These are phyloP conservation scores for Yponomeuta cagnagella DNA, from an alignment of 2,888 invertebrate genomes.

Conservation along the genomic window DNA sequence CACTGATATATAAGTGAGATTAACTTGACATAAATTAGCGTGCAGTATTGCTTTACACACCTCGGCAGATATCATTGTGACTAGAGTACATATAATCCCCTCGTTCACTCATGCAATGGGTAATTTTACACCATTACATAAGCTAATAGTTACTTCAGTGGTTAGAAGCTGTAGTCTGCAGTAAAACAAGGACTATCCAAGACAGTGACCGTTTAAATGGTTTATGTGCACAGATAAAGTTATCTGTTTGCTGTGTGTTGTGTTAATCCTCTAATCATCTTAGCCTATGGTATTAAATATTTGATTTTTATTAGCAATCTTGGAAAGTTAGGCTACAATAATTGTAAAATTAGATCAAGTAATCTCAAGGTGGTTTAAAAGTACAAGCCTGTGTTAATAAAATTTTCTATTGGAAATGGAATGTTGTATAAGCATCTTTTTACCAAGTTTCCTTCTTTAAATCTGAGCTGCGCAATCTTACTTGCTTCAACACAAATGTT, in stretches of 20 bases:
- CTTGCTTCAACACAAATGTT: background rate
- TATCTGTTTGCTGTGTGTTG: background rate
- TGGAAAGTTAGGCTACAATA: no score
- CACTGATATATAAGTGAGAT: conserved; percentile 55
- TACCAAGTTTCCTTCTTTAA: background rate
- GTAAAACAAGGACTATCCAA: background rate
- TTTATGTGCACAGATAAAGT: background rate
- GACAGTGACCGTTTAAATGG: background rate
- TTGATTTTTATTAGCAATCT: background rate
- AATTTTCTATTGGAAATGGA: background rate
- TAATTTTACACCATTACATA: conserved; percentile 16
- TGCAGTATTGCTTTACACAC: conserved; percentile 32
- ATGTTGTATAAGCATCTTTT: background rate
- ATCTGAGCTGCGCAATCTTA: background rate
- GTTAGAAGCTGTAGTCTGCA: background rate
- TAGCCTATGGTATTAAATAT: background rate
- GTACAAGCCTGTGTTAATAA: background rate
- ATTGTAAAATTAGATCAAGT: no score
- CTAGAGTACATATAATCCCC: conserved; percentile 28
- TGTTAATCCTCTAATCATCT: background rate
- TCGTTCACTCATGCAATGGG: background rate
- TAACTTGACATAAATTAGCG: conserved; percentile 66
- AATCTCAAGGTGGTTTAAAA: no score
- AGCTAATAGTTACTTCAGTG: background rate
- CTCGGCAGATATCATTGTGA: conserved; percentile 63